Evolutionary conservation across 1,140 invertebrate genomes (phyloP).

Genomic region (Dendroctonus ponderosae): DNA sequence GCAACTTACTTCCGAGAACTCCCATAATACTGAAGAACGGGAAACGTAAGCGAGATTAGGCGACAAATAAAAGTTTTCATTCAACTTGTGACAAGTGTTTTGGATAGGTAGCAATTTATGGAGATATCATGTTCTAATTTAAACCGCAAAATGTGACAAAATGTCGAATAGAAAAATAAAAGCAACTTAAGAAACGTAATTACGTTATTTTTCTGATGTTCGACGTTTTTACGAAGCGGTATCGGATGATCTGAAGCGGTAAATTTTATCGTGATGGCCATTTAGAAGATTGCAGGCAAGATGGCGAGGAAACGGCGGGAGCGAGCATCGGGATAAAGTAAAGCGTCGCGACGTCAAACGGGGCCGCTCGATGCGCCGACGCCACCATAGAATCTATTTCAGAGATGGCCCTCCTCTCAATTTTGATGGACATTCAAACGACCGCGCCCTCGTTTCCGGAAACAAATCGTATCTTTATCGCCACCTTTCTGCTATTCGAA

Average conservation of each 20-base stretch:
- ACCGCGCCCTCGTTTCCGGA: conserved; percentile 50
- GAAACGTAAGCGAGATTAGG: too few species aligned
- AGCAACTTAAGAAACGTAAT: conserved; percentile 13
- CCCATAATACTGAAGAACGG: too few species aligned
- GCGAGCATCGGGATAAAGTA: conserved; percentile 31
- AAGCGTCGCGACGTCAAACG: conserved; percentile 43
- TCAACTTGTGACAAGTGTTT: too few species aligned
- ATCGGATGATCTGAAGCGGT: conserved; percentile 40
- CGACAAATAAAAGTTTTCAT: too few species aligned
- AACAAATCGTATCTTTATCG: conserved; percentile 46
- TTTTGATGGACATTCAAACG: conserved; percentile 51
- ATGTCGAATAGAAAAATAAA: conserved; percentile 15
- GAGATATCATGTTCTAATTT: too few species aligned
- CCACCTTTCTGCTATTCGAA: conserved; percentile 28
- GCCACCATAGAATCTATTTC: conserved; percentile 43
- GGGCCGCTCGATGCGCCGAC: conserved; percentile 44
- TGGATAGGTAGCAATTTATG: too few species aligned
- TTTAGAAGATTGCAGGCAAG: conserved; percentile 49
- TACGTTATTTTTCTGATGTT: conserved; percentile 29
- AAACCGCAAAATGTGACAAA: too few species aligned
- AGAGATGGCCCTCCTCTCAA: conserved; percentile 49
- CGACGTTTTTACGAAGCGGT: conserved; percentile 27
- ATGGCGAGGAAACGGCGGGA: conserved; percentile 40
- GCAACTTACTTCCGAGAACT: too few species aligned
- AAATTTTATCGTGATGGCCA: conserved; percentile 48